Conservation (phyloP, 1,140 invertebrate species). For the Drosophila quadrilineata region DNA sequence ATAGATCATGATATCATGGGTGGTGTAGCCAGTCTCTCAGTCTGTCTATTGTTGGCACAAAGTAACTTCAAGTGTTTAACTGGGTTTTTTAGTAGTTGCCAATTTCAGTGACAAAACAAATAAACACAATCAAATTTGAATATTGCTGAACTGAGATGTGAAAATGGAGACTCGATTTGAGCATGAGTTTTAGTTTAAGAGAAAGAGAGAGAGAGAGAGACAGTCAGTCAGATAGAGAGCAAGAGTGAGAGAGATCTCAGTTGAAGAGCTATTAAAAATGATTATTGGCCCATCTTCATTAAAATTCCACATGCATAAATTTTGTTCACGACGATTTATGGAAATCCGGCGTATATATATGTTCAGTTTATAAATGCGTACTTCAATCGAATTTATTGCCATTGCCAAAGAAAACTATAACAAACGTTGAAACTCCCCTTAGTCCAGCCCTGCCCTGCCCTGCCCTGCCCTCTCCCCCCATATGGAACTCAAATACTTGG, state of each 20-base stretch:
- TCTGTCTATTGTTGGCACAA: conserved; percentile 43
- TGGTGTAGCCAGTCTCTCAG: conserved; percentile 65
- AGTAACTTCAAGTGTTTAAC: conserved; percentile 45
- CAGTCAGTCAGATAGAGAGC: too few relatives aligned
- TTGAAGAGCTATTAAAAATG: conserved; percentile 68
- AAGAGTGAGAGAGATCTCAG: too few relatives aligned
- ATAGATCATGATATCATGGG: conserved; percentile 72
- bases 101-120: conserved; percentile 71
- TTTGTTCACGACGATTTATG: conserved; percentile 36
- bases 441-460: too few relatives aligned
- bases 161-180: too few relatives aligned
- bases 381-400: conserved; percentile 60
- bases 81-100: conserved; percentile 66
- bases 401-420: conserved; percentile 45
- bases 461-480: too few relatives aligned
- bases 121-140: conserved; percentile 72
- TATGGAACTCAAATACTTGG: not conserved
- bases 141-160: conserved; percentile 42
- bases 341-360: conserved; percentile 16
- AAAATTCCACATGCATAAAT: conserved; percentile 71
- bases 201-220: too few relatives aligned
- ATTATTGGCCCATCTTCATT: conserved; percentile 72
- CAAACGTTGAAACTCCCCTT: not conserved
- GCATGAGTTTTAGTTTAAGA: too few relatives aligned
- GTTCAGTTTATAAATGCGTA: conserved; percentile 56